Conservation (phyloP, 2,888 invertebrate species). For the Trissoscelio sp. region DNA sequence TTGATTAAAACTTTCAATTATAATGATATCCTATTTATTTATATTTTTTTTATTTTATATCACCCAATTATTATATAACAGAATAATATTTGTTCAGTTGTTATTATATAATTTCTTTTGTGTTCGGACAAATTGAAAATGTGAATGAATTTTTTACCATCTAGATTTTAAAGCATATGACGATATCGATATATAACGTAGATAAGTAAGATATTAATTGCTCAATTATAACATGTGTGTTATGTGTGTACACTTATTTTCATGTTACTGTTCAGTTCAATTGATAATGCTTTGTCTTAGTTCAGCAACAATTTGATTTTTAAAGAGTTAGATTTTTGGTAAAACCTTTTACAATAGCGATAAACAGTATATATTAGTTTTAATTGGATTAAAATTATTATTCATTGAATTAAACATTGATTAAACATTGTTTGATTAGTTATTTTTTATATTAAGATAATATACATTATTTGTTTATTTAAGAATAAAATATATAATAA, state of each 20-base stretch:
- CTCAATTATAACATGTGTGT: background rate
- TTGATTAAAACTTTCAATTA: constrained; percentile 9
- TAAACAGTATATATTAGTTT: no score
- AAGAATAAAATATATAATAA: no score
- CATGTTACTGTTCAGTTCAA: background rate
- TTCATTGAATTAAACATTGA: no score
- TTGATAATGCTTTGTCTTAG: constrained; percentile 9
- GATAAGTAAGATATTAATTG: constrained; percentile 23
- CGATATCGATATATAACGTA: background rate
- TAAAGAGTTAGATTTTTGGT: background rate
- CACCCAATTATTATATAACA: background rate
- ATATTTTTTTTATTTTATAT: constrained; percentile 5
- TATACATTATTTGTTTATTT: no score
- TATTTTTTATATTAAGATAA: no score
- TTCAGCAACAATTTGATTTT: constrained; percentile 4
- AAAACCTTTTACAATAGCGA: no score
- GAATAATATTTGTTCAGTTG: background rate
- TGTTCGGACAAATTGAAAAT: constrained; percentile 8
- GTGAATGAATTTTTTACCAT: constrained; percentile 39
- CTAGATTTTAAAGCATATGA: constrained; percentile 11
- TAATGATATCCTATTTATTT: background rate
- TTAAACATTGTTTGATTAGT: no score
- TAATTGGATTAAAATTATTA: no score
- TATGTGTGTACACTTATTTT: constrained; percentile 16
- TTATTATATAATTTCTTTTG: constrained; percentile 17